Evolutionary conservation across 2,888 invertebrate genomes (phyloP).

Genomic region (Bibio marci): DNA sequence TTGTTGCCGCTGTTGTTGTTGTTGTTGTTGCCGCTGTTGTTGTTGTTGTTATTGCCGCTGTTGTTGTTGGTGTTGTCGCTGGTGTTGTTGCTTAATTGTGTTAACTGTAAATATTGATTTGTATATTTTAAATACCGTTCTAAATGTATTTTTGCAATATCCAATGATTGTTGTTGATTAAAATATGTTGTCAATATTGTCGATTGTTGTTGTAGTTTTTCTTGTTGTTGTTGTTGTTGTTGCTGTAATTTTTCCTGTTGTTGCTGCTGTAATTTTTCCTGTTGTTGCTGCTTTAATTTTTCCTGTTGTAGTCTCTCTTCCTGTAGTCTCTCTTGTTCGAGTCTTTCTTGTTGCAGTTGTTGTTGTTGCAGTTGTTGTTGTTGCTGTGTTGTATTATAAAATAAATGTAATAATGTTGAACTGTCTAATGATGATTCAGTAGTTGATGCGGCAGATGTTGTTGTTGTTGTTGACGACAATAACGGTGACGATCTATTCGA

Average conservation of each 20-base stretch:
- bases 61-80: neutral
- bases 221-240: slow-evolving; percentile 18
- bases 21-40: neutral
- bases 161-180: slow-evolving; percentile 20
- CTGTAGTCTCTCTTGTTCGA: too few relatives aligned
- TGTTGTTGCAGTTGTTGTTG: too few relatives aligned
- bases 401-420: too few relatives aligned
- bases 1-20: neutral
- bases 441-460: neutral
- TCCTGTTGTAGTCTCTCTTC: slow-evolving; percentile 5
- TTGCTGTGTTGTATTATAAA: too few relatives aligned
- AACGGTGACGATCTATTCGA: too few relatives aligned
- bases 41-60: neutral
- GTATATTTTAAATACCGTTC: slow-evolving; percentile 20
- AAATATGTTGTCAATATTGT: slow-evolving; percentile 17
- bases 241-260: slow-evolving; percentile 9
- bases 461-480: neutral
- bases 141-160: slow-evolving; percentile 24
- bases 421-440: too few relatives aligned
- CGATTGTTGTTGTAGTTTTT: slow-evolving; percentile 15
- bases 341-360: too few relatives aligned
- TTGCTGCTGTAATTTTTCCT: slow-evolving; percentile 6
- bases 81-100: neutral
- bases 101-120: slow-evolving; percentile 18
- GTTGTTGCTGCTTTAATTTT: slow-evolving; percentile 4